A percentile compares a stretch with the other conserved stretches of the same genome.
phyloP scores from a whole-genome alignment of 2,113 vertebrate genomes.

The Mystacornis crossleyi region DNA sequence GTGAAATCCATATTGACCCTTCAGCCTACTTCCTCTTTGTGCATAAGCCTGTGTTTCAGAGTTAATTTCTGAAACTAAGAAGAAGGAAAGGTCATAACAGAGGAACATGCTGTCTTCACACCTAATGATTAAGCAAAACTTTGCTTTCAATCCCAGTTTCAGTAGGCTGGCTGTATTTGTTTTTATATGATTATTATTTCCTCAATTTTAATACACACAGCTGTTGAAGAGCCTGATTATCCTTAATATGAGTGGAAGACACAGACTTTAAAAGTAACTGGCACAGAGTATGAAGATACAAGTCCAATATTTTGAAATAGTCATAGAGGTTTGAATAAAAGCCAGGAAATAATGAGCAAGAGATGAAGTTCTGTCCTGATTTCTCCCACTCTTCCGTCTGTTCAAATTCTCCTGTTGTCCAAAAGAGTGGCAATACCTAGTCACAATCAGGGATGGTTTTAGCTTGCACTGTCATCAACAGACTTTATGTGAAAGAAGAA shows the following conservation, averaged over 20 bases:
- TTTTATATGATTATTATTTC: conserved; percentile 18
- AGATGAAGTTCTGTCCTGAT: conserved; percentile 27
- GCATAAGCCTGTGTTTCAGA: neutral
- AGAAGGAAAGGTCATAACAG: neutral
- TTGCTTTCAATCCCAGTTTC: neutral
- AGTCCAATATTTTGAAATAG: conserved; percentile 54
- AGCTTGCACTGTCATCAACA: conserved; percentile 18
- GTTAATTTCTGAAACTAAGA: neutral
- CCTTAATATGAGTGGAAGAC: neutral
- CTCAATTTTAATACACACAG: conserved; percentile 38
- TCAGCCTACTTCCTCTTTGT: neutral
- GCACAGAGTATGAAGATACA: conserved; percentile 23
- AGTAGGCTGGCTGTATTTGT: conserved; percentile 8
- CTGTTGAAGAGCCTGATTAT: conserved; percentile 28
- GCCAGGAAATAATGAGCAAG: conserved; percentile 61
- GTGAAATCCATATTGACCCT: neutral
- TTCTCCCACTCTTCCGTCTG: conserved; percentile 59
- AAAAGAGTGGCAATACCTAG: neutral
- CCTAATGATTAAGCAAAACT: neutral
- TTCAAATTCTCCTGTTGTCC: conserved; percentile 23
- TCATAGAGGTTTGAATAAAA: conserved; percentile 47
- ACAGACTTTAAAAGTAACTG: conserved; percentile 32
- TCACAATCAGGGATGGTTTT: neutral
- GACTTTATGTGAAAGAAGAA: neutral
- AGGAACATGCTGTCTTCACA: neutral